Conservation (phyloP, 1,140 invertebrate genomes). For the Eurosta solidaginis region DNA sequence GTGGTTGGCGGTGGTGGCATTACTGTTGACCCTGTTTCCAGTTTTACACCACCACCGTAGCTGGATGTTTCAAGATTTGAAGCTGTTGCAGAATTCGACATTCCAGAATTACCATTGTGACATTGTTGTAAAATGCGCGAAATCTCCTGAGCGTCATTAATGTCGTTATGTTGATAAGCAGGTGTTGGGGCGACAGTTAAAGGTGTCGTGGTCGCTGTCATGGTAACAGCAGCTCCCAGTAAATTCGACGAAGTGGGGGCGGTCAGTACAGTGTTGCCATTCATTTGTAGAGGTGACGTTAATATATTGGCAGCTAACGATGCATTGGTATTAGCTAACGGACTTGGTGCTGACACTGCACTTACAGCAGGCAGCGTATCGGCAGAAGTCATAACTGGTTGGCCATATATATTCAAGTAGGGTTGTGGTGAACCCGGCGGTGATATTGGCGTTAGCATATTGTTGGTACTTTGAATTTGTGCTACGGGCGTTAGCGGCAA, state of each 20-base stretch:
- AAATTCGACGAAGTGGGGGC: neutral
- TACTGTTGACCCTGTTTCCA: conserved; percentile 21
- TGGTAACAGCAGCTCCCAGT: conserved; percentile 34
- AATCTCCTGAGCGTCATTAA: conserved; percentile 58
- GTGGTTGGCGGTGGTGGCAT: conserved; percentile 32
- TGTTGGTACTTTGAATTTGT: neutral
- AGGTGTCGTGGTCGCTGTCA: conserved; percentile 24
- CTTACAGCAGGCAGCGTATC: neutral
- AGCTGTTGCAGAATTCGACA: neutral
- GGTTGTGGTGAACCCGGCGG: conserved; percentile 17
- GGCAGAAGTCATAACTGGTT: neutral
- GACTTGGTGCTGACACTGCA: neutral
- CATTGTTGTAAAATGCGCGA: conserved; percentile 58
- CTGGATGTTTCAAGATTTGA: neutral
- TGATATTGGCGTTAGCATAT: conserved; percentile 3
- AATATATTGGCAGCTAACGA: neutral
- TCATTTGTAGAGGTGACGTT: neutral
- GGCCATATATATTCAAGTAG: conserved; percentile 28
- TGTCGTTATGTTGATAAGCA: conserved; percentile 54
- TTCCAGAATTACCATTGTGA: conserved; percentile 38
- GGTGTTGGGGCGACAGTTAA: conserved; percentile 35
- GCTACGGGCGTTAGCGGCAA: neutral
- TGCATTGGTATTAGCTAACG: neutral
- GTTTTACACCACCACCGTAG: neutral
- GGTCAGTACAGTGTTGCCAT: neutral